Evolutionary conservation across 2,113 vertebrate species (phyloP).

Genomic region (Apistogramma diplotaenia): DNA sequence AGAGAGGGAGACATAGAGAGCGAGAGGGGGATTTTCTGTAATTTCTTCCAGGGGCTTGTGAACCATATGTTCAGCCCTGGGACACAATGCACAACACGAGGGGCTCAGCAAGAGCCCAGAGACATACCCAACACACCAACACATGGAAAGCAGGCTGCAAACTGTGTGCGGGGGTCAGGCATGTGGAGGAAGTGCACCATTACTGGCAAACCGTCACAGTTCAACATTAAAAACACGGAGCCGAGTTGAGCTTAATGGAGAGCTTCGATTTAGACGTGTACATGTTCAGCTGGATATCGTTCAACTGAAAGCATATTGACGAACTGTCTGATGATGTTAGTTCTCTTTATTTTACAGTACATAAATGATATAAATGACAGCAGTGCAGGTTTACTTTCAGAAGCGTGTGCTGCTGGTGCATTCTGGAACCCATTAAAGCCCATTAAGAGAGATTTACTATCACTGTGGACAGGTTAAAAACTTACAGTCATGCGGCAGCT

Average conservation of each 20-base stretch:
- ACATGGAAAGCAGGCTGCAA: conserved; percentile 43
- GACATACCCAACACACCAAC: neutral
- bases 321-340: neutral
- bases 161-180: conserved; percentile 8
- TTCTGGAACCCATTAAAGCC: neutral
- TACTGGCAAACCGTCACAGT: neutral
- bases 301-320: neutral
- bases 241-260: neutral
- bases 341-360: neutral
- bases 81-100: conserved; percentile 49
- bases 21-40: conserved; percentile 37
- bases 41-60: conserved; percentile 47
- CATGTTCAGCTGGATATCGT: neutral
- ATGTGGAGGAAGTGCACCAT: conserved; percentile 22
- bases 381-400: neutral
- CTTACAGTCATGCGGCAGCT: neutral
- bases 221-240: neutral
- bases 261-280: neutral
- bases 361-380: conserved; percentile 6
- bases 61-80: conserved; percentile 61
- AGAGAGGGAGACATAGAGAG: neutral
- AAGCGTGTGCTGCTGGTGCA: neutral
- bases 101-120: conserved; percentile 22
- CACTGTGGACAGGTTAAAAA: neutral
- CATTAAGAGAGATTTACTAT: conserved; percentile 6